Conservation (phyloP, 2,113 vertebrate genomes). For the Charina bottae region DNA sequence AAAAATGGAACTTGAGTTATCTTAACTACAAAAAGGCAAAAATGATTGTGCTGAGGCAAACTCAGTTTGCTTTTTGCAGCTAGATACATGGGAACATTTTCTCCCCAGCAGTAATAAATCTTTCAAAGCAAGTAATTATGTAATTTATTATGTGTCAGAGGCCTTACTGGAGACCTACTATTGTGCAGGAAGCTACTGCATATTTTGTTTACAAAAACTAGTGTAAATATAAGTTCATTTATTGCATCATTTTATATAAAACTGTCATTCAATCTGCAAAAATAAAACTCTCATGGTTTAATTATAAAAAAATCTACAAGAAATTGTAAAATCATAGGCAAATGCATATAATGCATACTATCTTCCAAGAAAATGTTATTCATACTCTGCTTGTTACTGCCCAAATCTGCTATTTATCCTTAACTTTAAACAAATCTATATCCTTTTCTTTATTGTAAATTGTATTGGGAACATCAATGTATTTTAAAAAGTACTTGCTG, state of each 20-base stretch:
- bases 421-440: neutral
- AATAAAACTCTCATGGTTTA: neutral
- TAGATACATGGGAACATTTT: neutral
- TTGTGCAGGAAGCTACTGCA: neutral
- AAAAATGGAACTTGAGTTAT: slow-evolving; percentile 48
- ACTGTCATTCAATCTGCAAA: neutral
- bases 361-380: neutral
- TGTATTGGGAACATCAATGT: neutral
- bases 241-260: neutral
- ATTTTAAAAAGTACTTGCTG: neutral
- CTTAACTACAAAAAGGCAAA: slow-evolving; percentile 46
- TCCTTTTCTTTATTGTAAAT: slow-evolving; percentile 11
- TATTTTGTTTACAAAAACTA: neutral
- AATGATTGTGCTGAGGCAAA: neutral
- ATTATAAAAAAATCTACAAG: neutral
- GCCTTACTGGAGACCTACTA: neutral
- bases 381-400: neutral
- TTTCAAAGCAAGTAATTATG: neutral
- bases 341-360: neutral
- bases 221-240: neutral
- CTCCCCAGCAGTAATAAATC: neutral
- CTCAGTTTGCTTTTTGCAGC: neutral
- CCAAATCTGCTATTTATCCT: neutral
- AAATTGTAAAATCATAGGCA: neutral
- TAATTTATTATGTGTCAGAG: neutral